phyloP scores from a whole-genome alignment of 2,113 vertebrate genomes.

The Alouatta palliata region DNA sequence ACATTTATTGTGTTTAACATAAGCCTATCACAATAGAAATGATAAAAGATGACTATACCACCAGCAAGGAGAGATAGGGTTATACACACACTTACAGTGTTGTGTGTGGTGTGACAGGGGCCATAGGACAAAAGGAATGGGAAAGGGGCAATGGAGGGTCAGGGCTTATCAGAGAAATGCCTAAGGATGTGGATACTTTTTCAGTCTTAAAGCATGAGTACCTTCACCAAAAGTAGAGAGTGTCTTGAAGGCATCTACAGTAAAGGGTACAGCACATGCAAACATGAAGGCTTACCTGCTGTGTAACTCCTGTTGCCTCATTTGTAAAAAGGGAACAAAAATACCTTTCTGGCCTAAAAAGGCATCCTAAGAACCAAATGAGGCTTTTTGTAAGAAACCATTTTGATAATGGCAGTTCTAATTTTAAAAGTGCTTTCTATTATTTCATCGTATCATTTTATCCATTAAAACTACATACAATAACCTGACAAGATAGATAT shows the following conservation, averaged over 20 bases:
- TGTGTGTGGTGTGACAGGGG: fast-evolving
- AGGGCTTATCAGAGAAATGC: neutral
- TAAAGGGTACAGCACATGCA: neutral
- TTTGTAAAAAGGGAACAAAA: neutral
- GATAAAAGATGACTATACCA: neutral
- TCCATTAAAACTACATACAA: neutral
- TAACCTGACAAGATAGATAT: neutral
- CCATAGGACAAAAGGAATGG: neutral
- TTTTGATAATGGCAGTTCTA: neutral
- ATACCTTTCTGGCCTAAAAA: neutral
- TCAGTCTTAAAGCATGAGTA: neutral
- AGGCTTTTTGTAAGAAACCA: neutral
- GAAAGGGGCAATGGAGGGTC: no score
- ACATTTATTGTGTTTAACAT: neutral
- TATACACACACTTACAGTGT: neutral
- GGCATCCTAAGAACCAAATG: neutral
- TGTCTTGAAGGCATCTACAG: neutral
- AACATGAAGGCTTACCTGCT: fast-evolving
- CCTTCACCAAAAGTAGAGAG: neutral
- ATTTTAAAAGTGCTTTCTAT: slow-evolving; percentile 23
- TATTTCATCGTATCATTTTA: neutral
- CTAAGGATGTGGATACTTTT: neutral
- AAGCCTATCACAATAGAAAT: neutral
- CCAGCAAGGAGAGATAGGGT: neutral
- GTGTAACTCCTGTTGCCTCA: neutral